A percentile compares a stretch with the other conserved stretches of the same genome.
Evolutionary conservation across 2,113 vertebrate genomes (phyloP).

Genomic region (Otis tarda): DNA sequence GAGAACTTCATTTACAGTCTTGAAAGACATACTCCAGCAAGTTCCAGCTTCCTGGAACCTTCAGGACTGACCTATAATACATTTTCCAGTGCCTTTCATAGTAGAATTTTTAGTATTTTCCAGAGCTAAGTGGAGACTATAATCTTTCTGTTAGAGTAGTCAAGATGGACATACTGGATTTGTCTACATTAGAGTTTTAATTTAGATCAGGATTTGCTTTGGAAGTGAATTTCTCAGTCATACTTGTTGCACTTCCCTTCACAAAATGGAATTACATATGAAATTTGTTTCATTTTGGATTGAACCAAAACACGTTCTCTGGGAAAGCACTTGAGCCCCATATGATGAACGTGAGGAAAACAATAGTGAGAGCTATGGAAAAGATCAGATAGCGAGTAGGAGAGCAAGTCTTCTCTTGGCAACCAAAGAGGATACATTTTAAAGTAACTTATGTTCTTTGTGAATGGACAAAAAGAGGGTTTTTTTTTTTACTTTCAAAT

Average conservation of each 20-base stretch:
- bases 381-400: not conserved
- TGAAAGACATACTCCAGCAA: not conserved
- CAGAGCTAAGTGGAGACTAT: not conserved
- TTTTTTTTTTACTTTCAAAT: not conserved
- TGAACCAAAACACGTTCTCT: not conserved
- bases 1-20: not conserved
- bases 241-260: not conserved
- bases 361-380: not conserved
- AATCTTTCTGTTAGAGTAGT: not conserved
- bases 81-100: not conserved
- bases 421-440: not conserved
- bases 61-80: not conserved
- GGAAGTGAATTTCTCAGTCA: not conserved
- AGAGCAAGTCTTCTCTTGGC: not conserved
- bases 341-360: not conserved
- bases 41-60: not conserved
- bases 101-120: not conserved
- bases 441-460: not conserved
- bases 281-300: not conserved
- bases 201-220: not conserved
- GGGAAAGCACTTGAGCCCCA: not conserved
- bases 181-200: not conserved
- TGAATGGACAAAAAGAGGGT: not conserved
- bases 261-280: not conserved
- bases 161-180: not conserved